A percentile compares a stretch with the other conserved stretches of the same genome.
These are phyloP conservation scores for Metridium senile DNA, from an alignment of 92 coral and sea anemone species.

Conservation along the genomic window DNA sequence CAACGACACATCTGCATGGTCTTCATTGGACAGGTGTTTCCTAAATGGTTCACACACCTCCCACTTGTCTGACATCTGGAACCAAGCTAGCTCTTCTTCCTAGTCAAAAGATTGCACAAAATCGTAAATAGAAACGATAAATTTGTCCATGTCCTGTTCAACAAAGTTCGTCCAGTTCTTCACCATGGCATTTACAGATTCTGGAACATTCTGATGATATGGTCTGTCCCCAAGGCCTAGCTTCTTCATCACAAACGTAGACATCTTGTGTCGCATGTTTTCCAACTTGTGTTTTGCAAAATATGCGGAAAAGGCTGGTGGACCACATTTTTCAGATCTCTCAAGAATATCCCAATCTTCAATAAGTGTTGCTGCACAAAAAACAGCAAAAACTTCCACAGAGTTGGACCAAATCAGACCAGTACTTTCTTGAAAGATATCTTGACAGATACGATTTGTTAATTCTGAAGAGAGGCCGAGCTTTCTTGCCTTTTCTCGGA, in stretches of 20 bases:
- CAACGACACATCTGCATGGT: no score
- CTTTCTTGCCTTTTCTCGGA: slow-evolving; percentile 26
- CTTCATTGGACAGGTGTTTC: slow-evolving; percentile 19
- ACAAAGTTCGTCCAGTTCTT: slow-evolving; percentile 50
- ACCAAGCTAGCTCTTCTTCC: slow-evolving; percentile 68
- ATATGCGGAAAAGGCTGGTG: slow-evolving; percentile 37
- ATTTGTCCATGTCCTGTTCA: slow-evolving; percentile 52
- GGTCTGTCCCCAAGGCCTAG: slow-evolving; percentile 50
- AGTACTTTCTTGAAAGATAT: slow-evolving; percentile 34
- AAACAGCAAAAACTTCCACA: slow-evolving; percentile 22
- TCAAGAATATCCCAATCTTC: slow-evolving; percentile 47
- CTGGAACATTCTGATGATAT: slow-evolving; percentile 45
- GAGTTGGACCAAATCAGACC: slow-evolving; percentile 34
- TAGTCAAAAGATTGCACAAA: slow-evolving; percentile 26
- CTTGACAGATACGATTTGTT: slow-evolving; percentile 25
- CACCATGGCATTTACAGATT: slow-evolving; percentile 39
- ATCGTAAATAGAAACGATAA: slow-evolving; percentile 44
- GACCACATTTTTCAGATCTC: slow-evolving; percentile 27
- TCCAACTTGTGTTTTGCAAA: slow-evolving; percentile 33
- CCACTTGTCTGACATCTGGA: slow-evolving; percentile 64
- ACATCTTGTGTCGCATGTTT: slow-evolving; percentile 32
- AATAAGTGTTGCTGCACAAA: slow-evolving; percentile 20
- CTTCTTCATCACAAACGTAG: slow-evolving; percentile 26
- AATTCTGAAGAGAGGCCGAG: slow-evolving; percentile 31
- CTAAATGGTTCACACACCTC: slow-evolving; percentile 30